Conservation (phyloP, 1,140 invertebrate genomes). For the Tyrophagus putrescentiae region DNA sequence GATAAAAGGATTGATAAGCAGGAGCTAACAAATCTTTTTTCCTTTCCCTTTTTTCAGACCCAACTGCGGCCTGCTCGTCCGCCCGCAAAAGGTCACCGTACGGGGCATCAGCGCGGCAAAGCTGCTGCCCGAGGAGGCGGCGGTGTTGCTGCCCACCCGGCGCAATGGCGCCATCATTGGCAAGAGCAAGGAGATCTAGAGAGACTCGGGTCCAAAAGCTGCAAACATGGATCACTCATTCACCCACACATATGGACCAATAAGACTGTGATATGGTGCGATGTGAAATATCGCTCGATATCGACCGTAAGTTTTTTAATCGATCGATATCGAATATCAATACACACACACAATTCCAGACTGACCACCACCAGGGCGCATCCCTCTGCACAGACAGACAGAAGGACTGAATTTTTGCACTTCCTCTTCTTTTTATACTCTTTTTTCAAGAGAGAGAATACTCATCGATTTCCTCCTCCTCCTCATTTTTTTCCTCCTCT, state of each 20-base stretch:
- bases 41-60: constrained; percentile 43
- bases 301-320: too few relatives aligned
- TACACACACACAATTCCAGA: too few relatives aligned
- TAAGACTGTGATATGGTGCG: neutral
- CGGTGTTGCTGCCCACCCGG: neutral
- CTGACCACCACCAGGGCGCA: too few relatives aligned
- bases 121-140: constrained; percentile 29
- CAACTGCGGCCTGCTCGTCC: constrained; percentile 81
- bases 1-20: constrained; percentile 37
- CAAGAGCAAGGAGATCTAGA: constrained; percentile 10
- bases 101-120: constrained; percentile 42
- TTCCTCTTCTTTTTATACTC: too few relatives aligned
- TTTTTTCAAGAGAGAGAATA: too few relatives aligned
- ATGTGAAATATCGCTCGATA: neutral
- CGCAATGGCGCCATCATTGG: neutral
- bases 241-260: neutral
- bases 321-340: too few relatives aligned
- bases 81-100: constrained; percentile 49
- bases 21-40: constrained; percentile 40
- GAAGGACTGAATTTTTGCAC: too few relatives aligned
- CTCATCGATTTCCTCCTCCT: too few relatives aligned
- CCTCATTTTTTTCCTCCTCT: too few relatives aligned
- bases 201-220: too few relatives aligned
- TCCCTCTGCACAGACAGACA: too few relatives aligned
- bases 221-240: too few relatives aligned